A percentile compares a stretch with the other conserved stretches of the same genome.
Conservation (phyloP, 2,113 vertebrate genomes). For the Prolemur simus region DNA sequence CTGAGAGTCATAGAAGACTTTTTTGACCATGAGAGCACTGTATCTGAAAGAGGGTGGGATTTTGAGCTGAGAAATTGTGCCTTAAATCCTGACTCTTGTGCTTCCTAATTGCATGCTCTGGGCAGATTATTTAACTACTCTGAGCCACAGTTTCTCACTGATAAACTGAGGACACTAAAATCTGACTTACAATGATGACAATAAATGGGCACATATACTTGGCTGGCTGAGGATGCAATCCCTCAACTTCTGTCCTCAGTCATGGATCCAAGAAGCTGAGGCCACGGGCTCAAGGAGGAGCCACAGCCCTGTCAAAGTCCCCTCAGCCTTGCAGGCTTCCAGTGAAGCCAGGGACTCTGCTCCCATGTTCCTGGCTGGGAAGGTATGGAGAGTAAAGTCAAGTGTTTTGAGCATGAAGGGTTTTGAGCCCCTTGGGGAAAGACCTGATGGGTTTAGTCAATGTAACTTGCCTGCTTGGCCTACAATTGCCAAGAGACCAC, state of each 20-base stretch:
- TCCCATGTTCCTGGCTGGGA: neutral
- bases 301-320: neutral
- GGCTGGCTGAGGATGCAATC: neutral
- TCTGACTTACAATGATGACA: neutral
- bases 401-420: neutral
- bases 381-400: neutral
- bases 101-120: neutral
- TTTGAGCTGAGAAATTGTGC: neutral
- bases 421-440: neutral
- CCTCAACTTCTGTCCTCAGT: neutral
- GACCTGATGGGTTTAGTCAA: neutral
- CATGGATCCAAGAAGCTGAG: neutral
- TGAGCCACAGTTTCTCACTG: neutral
- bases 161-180: neutral
- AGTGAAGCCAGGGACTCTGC: neutral
- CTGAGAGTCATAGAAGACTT: neutral
- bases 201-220: neutral
- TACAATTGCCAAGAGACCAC: neutral
- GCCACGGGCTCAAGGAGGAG: neutral
- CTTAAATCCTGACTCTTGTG: neutral
- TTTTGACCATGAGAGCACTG: neutral
- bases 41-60: neutral
- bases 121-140: neutral
- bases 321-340: neutral
- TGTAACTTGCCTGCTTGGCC: neutral